These are phyloP conservation scores for Bufo bufo DNA, from an alignment of 2,113 vertebrate genomes.

Conservation along the genomic window DNA sequence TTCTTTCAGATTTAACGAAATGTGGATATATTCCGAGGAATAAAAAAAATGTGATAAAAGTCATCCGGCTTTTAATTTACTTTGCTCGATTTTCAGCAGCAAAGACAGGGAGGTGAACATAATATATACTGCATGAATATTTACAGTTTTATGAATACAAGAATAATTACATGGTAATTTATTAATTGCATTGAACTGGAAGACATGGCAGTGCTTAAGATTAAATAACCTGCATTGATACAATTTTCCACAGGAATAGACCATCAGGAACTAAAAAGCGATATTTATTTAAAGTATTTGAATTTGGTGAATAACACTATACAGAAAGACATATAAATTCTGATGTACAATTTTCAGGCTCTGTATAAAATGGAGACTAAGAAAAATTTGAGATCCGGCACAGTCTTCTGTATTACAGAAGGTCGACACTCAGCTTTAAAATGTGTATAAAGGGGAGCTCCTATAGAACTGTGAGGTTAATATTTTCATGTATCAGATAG, in stretches of 20 bases:
- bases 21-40: slow-evolving; percentile 52
- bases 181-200: slow-evolving; percentile 10
- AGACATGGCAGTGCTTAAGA: neutral
- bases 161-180: slow-evolving; percentile 14
- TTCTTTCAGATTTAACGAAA: slow-evolving; percentile 72
- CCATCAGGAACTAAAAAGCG: neutral
- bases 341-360: neutral
- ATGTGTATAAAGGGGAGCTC: neutral
- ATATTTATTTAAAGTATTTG: neutral
- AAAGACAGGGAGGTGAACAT: slow-evolving; percentile 55
- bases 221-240: neutral
- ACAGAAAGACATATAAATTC: neutral
- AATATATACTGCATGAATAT: slow-evolving; percentile 47
- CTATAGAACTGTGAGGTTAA: neutral
- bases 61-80: slow-evolving; percentile 72
- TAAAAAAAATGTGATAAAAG: slow-evolving; percentile 72
- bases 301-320: neutral
- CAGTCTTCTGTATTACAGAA: neutral
- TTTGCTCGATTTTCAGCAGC: slow-evolving; percentile 64
- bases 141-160: slow-evolving; percentile 7
- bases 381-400: too few relatives aligned
- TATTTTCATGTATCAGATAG: neutral
- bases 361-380: neutral
- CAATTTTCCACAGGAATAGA: neutral
- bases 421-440: neutral